Evolutionary conservation across 2,797 vertebrate species (phyloP).

Genomic region (Alosa sapidissima): DNA sequence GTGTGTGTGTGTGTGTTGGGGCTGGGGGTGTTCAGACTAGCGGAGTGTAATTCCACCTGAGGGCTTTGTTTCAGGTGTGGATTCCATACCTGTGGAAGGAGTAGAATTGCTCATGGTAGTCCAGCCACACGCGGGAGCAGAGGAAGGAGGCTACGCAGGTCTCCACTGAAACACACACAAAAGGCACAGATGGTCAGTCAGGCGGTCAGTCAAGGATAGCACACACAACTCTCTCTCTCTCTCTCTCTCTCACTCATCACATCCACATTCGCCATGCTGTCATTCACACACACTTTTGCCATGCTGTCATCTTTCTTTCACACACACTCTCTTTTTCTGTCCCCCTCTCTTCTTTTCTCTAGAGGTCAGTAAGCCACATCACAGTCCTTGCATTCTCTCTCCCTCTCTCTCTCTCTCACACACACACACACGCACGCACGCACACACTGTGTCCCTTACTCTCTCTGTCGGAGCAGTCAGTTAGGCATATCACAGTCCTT

Average conservation of each 20-base stretch:
- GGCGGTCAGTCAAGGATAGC: conserved; percentile 19
- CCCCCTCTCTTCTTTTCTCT: too few relatives aligned
- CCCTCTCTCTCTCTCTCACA: not conserved
- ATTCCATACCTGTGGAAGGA: conserved; percentile 72
- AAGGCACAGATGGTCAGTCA: conserved; percentile 41
- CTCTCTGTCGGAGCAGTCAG: too few relatives aligned
- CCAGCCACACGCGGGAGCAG: conserved; percentile 64
- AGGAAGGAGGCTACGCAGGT: conserved; percentile 74
- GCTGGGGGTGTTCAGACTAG: too few relatives aligned
- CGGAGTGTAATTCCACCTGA: too few relatives aligned
- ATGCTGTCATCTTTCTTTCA: too few relatives aligned
- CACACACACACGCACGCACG: not conserved
- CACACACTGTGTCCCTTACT: not conserved
- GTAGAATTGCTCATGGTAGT: conserved; percentile 80
- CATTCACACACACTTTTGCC: too few relatives aligned
- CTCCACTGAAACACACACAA: conserved; percentile 71
- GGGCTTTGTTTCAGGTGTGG: not conserved
- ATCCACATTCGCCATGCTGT: too few relatives aligned
- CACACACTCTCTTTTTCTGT: too few relatives aligned
- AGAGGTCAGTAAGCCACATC: too few relatives aligned
- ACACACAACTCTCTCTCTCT: too few relatives aligned
- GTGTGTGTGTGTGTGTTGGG: too few relatives aligned
- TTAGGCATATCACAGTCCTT: not conserved
- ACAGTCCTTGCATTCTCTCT: not conserved
- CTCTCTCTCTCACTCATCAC: too few relatives aligned